Evolutionary conservation across 2,113 vertebrate species (phyloP).

Genomic region (Genyomyrus donnyi): DNA sequence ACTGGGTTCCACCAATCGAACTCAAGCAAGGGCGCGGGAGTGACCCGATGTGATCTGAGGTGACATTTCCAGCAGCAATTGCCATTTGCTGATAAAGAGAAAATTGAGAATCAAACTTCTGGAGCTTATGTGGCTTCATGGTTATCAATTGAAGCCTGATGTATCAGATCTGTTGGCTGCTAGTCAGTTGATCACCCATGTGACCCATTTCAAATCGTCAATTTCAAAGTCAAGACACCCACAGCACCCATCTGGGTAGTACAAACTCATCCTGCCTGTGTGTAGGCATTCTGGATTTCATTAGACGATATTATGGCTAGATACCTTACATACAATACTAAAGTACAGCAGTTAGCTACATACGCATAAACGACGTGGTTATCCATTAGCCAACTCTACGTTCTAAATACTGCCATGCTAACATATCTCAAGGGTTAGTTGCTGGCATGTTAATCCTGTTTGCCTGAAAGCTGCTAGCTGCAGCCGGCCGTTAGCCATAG

Average conservation of each 20-base stretch:
- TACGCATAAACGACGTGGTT: background rate
- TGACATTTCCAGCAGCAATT: background rate
- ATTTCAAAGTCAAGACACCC: background rate
- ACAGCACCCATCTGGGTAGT: background rate
- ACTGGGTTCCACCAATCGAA: background rate
- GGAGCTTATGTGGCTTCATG: background rate
- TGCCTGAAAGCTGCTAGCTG: background rate
- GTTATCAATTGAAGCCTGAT: background rate
- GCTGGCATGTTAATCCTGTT: background rate
- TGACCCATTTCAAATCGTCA: background rate
- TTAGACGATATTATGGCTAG: background rate
- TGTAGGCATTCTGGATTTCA: background rate
- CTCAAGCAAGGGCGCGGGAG: background rate
- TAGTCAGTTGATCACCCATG: background rate
- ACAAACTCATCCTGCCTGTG: background rate
- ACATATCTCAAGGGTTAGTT: background rate
- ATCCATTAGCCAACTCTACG: background rate
- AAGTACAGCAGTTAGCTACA: background rate
- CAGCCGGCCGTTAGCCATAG: background rate
- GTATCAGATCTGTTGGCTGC: background rate
- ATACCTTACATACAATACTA: background rate
- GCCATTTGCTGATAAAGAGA: conserved; percentile 1
- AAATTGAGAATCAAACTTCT: conserved; percentile 5
- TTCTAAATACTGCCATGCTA: background rate
- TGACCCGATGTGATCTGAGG: background rate